phyloP scores from a whole-genome alignment of 2,888 invertebrate species.

The Antheraea assamensis region DNA sequence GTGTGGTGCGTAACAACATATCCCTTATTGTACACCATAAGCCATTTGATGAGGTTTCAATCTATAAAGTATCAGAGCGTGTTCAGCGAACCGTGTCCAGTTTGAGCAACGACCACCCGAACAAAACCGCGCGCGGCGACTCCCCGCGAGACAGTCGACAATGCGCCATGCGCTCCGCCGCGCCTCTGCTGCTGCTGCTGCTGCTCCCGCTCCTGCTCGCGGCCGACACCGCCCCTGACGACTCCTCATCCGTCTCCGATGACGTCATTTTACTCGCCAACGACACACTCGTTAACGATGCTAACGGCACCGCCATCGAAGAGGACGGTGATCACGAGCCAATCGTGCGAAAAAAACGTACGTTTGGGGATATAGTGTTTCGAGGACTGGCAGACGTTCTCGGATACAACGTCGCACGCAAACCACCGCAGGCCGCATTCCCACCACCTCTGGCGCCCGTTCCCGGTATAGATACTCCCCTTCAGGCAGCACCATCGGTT shows the following conservation, averaged over 20 bases:
- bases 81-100: constrained; percentile 48
- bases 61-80: constrained; percentile 20
- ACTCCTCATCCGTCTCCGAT: constrained; percentile 26
- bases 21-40: not conserved
- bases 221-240: constrained; percentile 32
- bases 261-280: constrained; percentile 34
- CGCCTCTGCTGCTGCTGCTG: constrained; percentile 46
- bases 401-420: constrained; percentile 70
- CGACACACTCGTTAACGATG: constrained; percentile 42
- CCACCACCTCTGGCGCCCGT: constrained; percentile 74
- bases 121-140: constrained; percentile 66
- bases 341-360: constrained; percentile 74
- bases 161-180: constrained; percentile 56
- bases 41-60: not conserved
- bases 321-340: constrained; percentile 59
- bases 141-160: constrained; percentile 66
- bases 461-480: constrained; percentile 65
- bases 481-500: constrained; percentile 53
- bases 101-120: constrained; percentile 61
- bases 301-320: constrained; percentile 47
- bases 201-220: constrained; percentile 34
- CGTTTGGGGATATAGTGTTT: constrained; percentile 77
- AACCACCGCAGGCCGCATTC: constrained; percentile 61
- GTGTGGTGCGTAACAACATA: not conserved
- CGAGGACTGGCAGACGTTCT: constrained; percentile 77